A percentile compares a stretch with the other conserved stretches of the same genome.
phyloP scores from a whole-genome alignment of 2,888 invertebrate genomes.

The Anoncus sp. region DNA sequence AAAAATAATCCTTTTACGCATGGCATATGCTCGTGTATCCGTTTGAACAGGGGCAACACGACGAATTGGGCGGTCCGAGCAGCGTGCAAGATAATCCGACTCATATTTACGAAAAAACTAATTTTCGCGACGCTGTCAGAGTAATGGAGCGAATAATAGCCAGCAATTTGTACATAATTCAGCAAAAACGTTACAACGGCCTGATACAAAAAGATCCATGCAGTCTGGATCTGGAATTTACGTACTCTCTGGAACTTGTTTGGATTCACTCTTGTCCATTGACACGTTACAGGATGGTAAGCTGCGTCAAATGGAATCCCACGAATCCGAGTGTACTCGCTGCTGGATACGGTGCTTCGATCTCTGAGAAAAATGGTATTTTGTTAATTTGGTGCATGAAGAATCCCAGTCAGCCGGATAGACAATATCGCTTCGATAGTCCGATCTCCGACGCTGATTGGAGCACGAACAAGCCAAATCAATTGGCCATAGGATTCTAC shows the following conservation, averaged over 20 bases:
- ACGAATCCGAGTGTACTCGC: slow-evolving; percentile 89
- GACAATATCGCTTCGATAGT: slow-evolving; percentile 86
- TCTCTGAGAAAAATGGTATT: slow-evolving; percentile 84
- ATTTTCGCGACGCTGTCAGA: slow-evolving; percentile 87
- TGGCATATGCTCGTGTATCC: no score
- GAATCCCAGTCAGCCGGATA: slow-evolving; percentile 91
- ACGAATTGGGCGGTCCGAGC: slow-evolving; percentile 48
- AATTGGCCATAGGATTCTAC: slow-evolving; percentile 90
- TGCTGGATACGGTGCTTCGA: slow-evolving; percentile 87
- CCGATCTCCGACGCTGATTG: slow-evolving; percentile 90
- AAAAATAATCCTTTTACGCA: no score
- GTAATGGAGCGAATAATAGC: slow-evolving; percentile 90
- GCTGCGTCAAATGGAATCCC: slow-evolving; percentile 88
- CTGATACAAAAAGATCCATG: slow-evolving; percentile 87
- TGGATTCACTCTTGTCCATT: slow-evolving; percentile 87
- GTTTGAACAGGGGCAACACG: not conserved
- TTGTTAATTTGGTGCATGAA: slow-evolving; percentile 90
- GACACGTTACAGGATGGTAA: slow-evolving; percentile 85
- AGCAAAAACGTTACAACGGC: slow-evolving; percentile 89
- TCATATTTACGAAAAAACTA: slow-evolving; percentile 77
- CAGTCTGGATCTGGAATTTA: slow-evolving; percentile 87
- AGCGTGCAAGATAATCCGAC: slow-evolving; percentile 79
- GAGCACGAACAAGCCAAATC: slow-evolving; percentile 88
- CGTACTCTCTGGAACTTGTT: slow-evolving; percentile 87
- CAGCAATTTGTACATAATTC: slow-evolving; percentile 87